phyloP scores from a whole-genome alignment of 2,888 invertebrate species.

The Pristionchus arcanus region DNA sequence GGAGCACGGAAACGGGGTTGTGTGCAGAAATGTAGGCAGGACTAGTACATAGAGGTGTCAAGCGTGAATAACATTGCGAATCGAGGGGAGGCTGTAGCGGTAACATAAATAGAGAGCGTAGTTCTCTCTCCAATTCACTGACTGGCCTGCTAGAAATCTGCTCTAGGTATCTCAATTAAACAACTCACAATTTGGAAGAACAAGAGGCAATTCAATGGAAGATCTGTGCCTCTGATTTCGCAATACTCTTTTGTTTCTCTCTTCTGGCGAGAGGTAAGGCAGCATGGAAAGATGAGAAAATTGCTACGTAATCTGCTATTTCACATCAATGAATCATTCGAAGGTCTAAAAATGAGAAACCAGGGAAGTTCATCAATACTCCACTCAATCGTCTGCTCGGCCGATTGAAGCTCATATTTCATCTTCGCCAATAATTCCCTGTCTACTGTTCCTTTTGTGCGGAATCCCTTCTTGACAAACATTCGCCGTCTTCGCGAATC shows the following conservation, averaged over 20 bases:
- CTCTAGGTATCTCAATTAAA: too few relatives aligned
- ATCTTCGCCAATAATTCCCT: not conserved
- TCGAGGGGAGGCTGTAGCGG: not conserved
- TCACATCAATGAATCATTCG: too few relatives aligned
- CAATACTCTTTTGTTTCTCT: too few relatives aligned
- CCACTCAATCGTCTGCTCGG: not conserved
- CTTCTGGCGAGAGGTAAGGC: too few relatives aligned
- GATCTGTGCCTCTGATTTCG: too few relatives aligned
- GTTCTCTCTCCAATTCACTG: not conserved
- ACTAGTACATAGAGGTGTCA: not conserved
- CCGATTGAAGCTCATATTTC: constrained; percentile 3
- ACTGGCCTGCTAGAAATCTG: not conserved
- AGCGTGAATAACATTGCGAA: constrained; percentile 23
- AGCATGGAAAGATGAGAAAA: too few relatives aligned
- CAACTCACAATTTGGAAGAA: too few relatives aligned
- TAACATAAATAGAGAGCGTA: not conserved
- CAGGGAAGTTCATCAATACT: not conserved
- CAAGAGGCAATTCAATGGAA: too few relatives aligned
- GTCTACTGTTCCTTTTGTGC: constrained; percentile 15
- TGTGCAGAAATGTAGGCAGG: not conserved
- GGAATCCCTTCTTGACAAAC: not conserved
- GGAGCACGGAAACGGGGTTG: too few relatives aligned
- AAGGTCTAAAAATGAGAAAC: too few relatives aligned
- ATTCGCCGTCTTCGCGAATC: not conserved
- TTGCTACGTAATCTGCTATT: too few relatives aligned